Percentiles rank a stretch among this genome's conserved stretches.
These are phyloP conservation scores for Lepus americanus DNA, from an alignment of 2,113 vertebrate genomes.

Conservation along the genomic window DNA sequence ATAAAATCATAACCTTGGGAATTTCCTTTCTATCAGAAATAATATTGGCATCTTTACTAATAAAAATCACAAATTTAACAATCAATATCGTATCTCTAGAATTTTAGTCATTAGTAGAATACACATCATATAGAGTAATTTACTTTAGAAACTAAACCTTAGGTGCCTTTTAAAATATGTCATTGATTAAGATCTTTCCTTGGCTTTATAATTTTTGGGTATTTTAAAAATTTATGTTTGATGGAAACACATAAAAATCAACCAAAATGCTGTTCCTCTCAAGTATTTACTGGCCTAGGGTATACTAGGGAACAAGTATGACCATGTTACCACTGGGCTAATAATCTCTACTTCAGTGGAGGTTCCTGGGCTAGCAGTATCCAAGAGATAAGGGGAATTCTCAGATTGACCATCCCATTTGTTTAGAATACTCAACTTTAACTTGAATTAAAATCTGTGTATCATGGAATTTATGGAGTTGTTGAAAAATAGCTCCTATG, in stretches of 20 bases:
- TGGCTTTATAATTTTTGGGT: neutral
- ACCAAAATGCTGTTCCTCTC: neutral
- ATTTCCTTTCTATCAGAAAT: neutral
- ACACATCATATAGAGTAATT: neutral
- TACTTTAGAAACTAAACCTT: neutral
- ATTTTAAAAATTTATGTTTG: neutral
- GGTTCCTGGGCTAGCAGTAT: neutral
- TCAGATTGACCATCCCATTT: neutral
- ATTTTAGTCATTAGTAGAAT: neutral
- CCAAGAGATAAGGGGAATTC: neutral
- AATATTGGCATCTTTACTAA: neutral
- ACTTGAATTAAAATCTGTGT: constrained; percentile 24
- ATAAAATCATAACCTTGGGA: neutral
- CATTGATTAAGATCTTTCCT: neutral
- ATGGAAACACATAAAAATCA: constrained; percentile 23
- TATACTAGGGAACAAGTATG: neutral
- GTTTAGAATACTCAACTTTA: neutral
- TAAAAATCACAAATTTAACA: neutral
- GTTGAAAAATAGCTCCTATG: neutral
- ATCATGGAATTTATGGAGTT: neutral
- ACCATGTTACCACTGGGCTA: neutral
- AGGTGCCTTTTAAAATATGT: neutral
- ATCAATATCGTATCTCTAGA: neutral
- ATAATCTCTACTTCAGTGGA: neutral
- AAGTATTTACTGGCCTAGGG: neutral